Evolutionary conservation across 2,888 invertebrate genomes (phyloP).

Genomic region (Chymomyza caudatula): DNA sequence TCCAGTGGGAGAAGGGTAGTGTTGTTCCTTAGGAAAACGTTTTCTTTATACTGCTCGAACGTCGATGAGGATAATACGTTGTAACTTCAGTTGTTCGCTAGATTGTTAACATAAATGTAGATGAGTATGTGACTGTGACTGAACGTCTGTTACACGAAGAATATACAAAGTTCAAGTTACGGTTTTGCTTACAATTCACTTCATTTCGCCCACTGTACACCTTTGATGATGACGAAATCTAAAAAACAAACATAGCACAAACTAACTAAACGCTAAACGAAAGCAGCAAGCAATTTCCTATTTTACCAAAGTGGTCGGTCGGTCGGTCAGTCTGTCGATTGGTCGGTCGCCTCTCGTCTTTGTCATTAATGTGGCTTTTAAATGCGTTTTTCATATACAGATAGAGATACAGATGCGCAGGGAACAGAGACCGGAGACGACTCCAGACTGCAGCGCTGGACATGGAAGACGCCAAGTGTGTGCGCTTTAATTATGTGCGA

Average conservation of each 20-base stretch:
- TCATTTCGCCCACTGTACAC: neutral
- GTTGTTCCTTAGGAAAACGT: too few species aligned
- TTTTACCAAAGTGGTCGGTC: conserved; percentile 74
- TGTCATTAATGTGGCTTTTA: conserved; percentile 75
- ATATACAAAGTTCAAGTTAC: too few species aligned
- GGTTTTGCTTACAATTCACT: too few species aligned
- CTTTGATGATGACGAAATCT: conserved; percentile 45
- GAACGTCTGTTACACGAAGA: too few species aligned
- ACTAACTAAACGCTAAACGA: conserved; percentile 63
- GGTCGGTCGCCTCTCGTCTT: conserved; percentile 33
- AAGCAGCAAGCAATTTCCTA: conserved; percentile 72
- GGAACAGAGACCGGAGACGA: neutral
- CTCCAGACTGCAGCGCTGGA: neutral
- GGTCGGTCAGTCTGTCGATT: neutral
- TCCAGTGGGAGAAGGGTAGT: too few species aligned
- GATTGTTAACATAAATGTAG: too few species aligned
- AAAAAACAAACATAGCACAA: conserved; percentile 33
- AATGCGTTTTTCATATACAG: conserved; percentile 69
- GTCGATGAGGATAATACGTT: too few species aligned
- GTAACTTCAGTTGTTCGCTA: too few species aligned
- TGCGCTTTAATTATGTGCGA: conserved; percentile 75
- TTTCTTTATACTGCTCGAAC: too few species aligned
- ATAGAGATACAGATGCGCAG: conserved; percentile 13
- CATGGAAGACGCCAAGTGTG: conserved; percentile 57
- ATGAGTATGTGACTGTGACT: too few species aligned